These are phyloP conservation scores for Protonemura montana DNA, from an alignment of 2,888 invertebrate species.

Conservation along the genomic window DNA sequence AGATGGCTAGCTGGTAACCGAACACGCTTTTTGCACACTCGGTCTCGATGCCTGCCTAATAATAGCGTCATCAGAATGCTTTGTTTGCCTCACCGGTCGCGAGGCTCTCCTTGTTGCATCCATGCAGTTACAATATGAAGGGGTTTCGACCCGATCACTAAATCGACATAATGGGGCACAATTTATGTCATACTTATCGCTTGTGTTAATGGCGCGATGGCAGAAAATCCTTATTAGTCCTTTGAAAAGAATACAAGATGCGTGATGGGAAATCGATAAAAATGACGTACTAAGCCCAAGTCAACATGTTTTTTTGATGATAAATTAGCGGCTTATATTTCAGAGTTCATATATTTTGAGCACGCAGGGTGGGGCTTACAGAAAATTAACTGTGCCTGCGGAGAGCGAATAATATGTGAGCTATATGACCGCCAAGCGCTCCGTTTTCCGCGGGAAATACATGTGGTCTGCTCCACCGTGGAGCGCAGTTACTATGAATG, in stretches of 20 bases:
- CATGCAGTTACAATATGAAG: not conserved
- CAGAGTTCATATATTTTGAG: not conserved
- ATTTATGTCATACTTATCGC: constrained; percentile 18
- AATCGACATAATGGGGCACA: constrained; percentile 29
- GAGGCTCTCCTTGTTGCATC: constrained; percentile 1
- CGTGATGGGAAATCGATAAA: constrained; percentile 19
- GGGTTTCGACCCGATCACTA: not conserved
- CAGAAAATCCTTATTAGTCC: constrained; percentile 9
- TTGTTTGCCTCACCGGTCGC: not conserved
- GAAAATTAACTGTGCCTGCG: not conserved
- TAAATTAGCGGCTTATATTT: constrained; percentile 24
- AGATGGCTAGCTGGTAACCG: not conserved
- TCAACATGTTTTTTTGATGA: constrained; percentile 32
- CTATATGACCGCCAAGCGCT: not conserved
- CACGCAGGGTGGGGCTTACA: not conserved
- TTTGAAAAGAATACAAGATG: constrained; percentile 10
- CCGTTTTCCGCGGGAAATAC: not conserved
- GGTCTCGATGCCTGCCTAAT: not conserved
- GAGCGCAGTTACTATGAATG: not conserved
- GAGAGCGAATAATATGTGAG: not conserved
- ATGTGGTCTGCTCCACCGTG: not conserved
- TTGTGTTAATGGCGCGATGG: constrained; percentile 9
- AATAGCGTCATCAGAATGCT: constrained; percentile 8
- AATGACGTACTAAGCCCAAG: constrained; percentile 22
- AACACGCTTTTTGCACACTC: not conserved